phyloP scores from a whole-genome alignment of 2,888 invertebrate species.

The Coenonympha glycerion region DNA sequence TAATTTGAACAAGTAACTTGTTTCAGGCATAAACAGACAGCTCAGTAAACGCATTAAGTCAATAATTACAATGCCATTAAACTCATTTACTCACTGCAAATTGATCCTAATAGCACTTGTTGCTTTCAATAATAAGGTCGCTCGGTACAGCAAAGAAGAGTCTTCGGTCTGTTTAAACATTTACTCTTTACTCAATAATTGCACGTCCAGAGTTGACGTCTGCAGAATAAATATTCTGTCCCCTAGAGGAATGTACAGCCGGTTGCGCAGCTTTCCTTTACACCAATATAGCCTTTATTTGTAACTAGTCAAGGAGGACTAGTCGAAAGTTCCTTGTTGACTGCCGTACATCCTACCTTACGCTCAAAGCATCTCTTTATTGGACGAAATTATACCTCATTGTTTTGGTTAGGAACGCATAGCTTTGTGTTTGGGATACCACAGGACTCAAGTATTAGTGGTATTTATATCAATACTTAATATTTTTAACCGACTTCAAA shows the following conservation, averaged over 20 bases:
- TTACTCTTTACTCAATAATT: conserved; percentile 73
- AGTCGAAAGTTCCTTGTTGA: conserved; percentile 3
- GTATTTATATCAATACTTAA: too few species aligned
- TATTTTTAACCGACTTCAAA: too few species aligned
- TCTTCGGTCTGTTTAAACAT: conserved; percentile 62
- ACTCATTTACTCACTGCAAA: conserved; percentile 7
- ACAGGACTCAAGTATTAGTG: too few species aligned
- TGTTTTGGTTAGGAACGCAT: conserved; percentile 63
- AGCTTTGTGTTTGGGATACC: conserved; percentile 35
- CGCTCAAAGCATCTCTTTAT: conserved; percentile 64
- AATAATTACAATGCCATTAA: background rate
- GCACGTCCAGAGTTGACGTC: conserved; percentile 63
- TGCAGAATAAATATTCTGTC: conserved; percentile 62
- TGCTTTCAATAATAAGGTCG: conserved; percentile 54
- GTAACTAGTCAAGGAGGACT: background rate
- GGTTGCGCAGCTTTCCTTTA: conserved; percentile 37
- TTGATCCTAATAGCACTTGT: conserved; percentile 52
- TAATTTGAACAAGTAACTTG: too few species aligned
- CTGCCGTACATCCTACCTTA: conserved; percentile 22
- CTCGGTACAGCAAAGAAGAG: conserved; percentile 56
- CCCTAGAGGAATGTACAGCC: conserved; percentile 46
- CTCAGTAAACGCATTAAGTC: background rate
- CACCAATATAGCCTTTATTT: conserved; percentile 14
- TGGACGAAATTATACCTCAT: conserved; percentile 60
- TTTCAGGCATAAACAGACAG: background rate